Evolutionary conservation across 2,888 invertebrate genomes (phyloP).

Genomic region (Acanthosepion esculentum): DNA sequence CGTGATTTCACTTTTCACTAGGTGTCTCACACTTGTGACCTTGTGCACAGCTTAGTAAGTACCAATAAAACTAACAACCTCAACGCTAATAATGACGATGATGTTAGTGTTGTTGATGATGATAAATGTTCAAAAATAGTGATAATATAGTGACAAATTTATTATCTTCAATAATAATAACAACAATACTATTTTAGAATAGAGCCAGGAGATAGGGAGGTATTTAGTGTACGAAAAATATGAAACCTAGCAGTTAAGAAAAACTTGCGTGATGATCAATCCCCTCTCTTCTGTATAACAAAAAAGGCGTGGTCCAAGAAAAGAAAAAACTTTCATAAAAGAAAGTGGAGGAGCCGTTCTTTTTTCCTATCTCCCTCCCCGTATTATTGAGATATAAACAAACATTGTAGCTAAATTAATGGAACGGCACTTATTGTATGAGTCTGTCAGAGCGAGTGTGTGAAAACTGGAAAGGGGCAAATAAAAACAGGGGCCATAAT

Average conservation of each 20-base stretch:
- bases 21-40: no score
- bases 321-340: background rate
- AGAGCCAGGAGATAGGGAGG: background rate
- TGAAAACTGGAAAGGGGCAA: background rate
- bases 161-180: no score
- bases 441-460: background rate
- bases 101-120: no score
- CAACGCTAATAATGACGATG: no score
- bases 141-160: no score
- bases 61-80: no score
- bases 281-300: background rate
- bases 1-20: no score
- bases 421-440: background rate
- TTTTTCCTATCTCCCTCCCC: background rate
- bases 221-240: background rate
- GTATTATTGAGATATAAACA: background rate
- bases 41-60: no score
- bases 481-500: background rate
- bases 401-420: background rate
- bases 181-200: no score
- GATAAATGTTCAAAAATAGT: no score
- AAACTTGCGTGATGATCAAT: background rate
- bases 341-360: background rate
- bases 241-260: background rate
- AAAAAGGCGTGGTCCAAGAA: background rate